A percentile compares a stretch with the other conserved stretches of the same genome.
These are phyloP conservation scores for Deilephila elpenor DNA, from an alignment of 2,888 invertebrate genomes.

Conservation along the genomic window DNA sequence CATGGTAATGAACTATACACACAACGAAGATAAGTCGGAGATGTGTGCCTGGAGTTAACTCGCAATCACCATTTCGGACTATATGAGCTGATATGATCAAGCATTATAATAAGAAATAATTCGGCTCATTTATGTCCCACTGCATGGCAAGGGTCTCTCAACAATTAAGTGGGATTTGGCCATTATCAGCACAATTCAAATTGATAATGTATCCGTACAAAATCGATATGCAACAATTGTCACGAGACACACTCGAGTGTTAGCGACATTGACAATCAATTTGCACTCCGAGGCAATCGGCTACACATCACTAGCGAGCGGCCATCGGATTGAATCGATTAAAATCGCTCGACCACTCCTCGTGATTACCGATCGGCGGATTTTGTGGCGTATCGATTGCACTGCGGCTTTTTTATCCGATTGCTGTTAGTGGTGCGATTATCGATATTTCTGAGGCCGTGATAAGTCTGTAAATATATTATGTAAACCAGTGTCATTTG, in stretches of 20 bases:
- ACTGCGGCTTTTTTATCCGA: background rate
- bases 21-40: no score
- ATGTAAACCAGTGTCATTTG: no score
- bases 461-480: no score
- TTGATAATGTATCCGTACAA: background rate
- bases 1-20: no score
- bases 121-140: no score
- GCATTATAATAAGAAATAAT: no score
- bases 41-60: no score
- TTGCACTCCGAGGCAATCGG: constrained; percentile 17
- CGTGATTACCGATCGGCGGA: constrained; percentile 37
- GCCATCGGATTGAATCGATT: constrained; percentile 39
- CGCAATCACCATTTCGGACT: no score
- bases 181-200: no score
- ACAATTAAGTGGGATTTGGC: no score
- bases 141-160: no score
- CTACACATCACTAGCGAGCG: constrained; percentile 2
- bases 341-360: constrained; percentile 40
- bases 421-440: background rate
- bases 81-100: no score
- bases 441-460: background rate
- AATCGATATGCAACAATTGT: background rate
- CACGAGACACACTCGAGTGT: constrained; percentile 12
- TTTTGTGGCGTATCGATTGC: constrained; percentile 13
- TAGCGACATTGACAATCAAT: constrained; percentile 18